phyloP scores from a whole-genome alignment of 2,797 vertebrate species.

The Cyprinella venusta region DNA sequence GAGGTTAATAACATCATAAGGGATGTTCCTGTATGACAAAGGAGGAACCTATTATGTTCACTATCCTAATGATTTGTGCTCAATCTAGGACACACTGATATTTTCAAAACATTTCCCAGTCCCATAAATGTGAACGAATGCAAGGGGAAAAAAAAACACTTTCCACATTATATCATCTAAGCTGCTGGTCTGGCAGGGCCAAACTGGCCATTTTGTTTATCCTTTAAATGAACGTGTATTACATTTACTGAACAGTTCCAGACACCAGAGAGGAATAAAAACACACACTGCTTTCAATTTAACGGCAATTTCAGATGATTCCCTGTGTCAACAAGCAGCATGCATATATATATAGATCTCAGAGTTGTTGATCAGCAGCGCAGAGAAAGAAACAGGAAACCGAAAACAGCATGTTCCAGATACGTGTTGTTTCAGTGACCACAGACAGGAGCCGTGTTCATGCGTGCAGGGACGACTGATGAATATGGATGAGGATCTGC shows the following conservation, averaged over 20 bases:
- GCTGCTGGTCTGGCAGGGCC: conserved; percentile 70
- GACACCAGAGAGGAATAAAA: conserved; percentile 61
- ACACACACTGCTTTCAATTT: conserved; percentile 45
- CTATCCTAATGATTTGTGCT: neutral
- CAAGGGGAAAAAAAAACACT: conserved; percentile 48
- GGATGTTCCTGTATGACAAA: neutral
- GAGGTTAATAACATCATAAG: neutral
- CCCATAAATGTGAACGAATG: neutral
- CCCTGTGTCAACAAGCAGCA: conserved; percentile 67
- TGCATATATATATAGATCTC: conserved; percentile 66
- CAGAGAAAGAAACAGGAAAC: conserved; percentile 59
- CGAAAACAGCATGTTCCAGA: conserved; percentile 62
- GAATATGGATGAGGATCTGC: conserved; percentile 35
- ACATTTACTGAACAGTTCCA: conserved; percentile 67
- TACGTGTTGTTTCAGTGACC: conserved; percentile 63
- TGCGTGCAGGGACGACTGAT: neutral
- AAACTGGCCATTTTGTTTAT: conserved; percentile 75
- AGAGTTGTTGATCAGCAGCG: conserved; percentile 61
- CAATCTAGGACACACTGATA: neutral
- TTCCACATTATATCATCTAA: conserved; percentile 69
- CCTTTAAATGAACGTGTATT: conserved; percentile 71
- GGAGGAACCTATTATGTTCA: too few relatives aligned
- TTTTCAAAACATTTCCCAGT: conserved; percentile 2
- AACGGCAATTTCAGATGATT: conserved; percentile 64
- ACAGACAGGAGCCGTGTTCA: conserved; percentile 39